Conservation (phyloP, 2,113 vertebrate species). For the Gymnobelideus leadbeateri region DNA sequence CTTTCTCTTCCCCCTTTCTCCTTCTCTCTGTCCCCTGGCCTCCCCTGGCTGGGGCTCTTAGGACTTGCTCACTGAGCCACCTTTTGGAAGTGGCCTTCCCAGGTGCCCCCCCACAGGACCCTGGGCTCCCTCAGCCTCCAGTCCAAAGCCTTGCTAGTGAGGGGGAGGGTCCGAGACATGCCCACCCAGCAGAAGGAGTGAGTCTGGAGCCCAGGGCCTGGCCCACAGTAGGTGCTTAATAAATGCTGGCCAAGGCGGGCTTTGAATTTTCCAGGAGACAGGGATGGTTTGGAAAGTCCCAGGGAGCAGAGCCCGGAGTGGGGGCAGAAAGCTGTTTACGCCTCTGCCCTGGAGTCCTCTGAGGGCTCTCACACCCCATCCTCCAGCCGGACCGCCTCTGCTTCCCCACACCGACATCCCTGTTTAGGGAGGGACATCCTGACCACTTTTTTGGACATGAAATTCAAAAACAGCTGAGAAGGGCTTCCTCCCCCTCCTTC, state of each 20-base stretch:
- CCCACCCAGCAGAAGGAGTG: no score
- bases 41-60: background rate
- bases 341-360: background rate
- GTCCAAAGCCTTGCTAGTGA: no score
- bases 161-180: no score
- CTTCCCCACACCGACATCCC: slow-evolving; percentile 84
- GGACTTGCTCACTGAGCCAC: no score
- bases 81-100: no score
- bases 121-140: no score
- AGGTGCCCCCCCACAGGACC: no score
- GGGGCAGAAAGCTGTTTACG: background rate
- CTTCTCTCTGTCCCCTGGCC: no score
- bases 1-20: background rate
- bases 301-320: background rate
- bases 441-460: slow-evolving; percentile 74
- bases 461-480: slow-evolving; percentile 75
- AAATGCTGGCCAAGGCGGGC: background rate
- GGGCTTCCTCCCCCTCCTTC: slow-evolving; percentile 57
- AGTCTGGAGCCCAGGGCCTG: background rate
- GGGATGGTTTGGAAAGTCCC: background rate
- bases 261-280: background rate
- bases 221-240: no score
- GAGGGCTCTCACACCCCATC: slow-evolving; percentile 31
- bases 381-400: slow-evolving; percentile 80
- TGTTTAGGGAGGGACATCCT: slow-evolving; percentile 86